Conservation (phyloP, 2,797 vertebrate genomes). For the Anguilla pacifica region DNA sequence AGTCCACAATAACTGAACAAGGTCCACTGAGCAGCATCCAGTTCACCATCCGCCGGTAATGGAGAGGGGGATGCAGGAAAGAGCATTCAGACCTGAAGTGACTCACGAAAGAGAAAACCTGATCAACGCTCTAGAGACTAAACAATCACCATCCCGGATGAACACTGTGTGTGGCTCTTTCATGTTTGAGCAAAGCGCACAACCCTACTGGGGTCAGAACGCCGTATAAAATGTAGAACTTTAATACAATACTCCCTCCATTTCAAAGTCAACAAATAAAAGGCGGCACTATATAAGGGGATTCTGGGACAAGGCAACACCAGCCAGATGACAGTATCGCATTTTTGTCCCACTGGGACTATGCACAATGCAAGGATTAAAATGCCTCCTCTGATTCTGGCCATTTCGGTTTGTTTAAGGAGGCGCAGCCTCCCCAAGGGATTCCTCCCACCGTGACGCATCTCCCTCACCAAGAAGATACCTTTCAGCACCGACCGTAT, state of each 20-base stretch:
- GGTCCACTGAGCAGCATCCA: not conserved
- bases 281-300: not conserved
- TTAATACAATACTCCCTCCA: not conserved
- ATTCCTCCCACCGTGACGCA: conserved; percentile 15
- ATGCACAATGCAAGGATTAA: conserved; percentile 10
- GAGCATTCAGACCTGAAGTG: not conserved
- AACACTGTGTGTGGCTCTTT: not conserved
- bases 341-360: conserved; percentile 6
- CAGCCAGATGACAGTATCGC: not conserved
- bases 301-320: conserved; percentile 1
- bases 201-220: not conserved
- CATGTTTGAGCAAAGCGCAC: not conserved
- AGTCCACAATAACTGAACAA: not conserved
- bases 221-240: not conserved
- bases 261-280: not conserved
- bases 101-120: not conserved
- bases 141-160: not conserved
- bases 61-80: not conserved
- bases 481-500: conserved; percentile 33
- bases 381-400: conserved; percentile 17
- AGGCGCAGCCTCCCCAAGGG: conserved; percentile 23
- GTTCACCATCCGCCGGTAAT: not conserved
- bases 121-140: not conserved
- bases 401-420: conserved; percentile 16
- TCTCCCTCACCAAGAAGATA: conserved; percentile 5